Evolutionary conservation across 2,888 invertebrate species (phyloP), one percentile per base, ranked within the genome.

Genomic region (Callimorpha dominula): DNA sequence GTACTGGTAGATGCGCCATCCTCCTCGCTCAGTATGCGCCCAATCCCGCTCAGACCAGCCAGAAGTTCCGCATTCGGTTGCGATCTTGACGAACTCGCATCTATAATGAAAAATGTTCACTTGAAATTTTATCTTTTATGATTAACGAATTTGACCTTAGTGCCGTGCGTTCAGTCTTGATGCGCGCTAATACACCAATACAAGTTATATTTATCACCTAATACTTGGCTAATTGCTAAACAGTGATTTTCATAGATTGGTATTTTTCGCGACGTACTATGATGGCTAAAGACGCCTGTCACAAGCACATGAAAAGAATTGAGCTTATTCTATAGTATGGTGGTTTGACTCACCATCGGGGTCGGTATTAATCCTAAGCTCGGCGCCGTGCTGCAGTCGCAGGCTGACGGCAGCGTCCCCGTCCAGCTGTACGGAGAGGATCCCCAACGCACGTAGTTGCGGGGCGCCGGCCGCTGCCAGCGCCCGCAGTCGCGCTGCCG

Each of bases 361-460:
- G 52, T 92, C 91, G 52, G 95, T 94, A 85, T 91, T 92, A 85
- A 95, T 95, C 74, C 90, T 78, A 17, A 95, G 89, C 86, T 95
- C 95, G 62, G 94, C 88, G 81, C 95, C 95, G 85, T 95, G 95
- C 89, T 96, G 97, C 88, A 97, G 93, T 81, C 97, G 96, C 84
- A 97, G 94, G 83, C 97, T 97, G 88, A 97, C 97, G 88, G 98
- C 97, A 90, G 98, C 97, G 95, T 98, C 98, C 83, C 98, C 98
- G 95, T 98, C 99, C 87, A 99, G 97, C 96, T 99, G 99, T 89
- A 99, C 99, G 85, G 99, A 98, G 78, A 99, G 97, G 86, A 99
- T 99, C 81, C 99, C 99, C 89, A 99, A 97, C 88, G 98, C 98
- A 78, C 98, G 97, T 88, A 99, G 97, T 86, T 98, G 97, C 81